Evolutionary conservation across 2,888 invertebrate species (phyloP), one percentile per base, ranked within the genome.

Genomic region (Coleophora deauratella): DNA sequence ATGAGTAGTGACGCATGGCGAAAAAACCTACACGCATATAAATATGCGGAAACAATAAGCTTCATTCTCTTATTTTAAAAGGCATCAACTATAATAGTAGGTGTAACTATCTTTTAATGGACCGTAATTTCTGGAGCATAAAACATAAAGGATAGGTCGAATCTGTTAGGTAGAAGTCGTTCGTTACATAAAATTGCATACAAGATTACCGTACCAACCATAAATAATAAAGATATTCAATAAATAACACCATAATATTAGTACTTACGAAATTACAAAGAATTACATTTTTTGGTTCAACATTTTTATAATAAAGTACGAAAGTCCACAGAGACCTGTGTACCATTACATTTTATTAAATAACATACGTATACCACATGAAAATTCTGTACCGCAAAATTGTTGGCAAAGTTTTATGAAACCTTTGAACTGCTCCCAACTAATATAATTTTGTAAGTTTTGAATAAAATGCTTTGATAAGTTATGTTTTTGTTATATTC

Each of bases 21-120:
- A 49, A 47, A 56, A 61, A 71, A 72, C 67, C 65, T 71, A 63
- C 67, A n/a, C n/a, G n/a, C n/a, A n/a, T 74, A 73, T 69, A 71
- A 77, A 80, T 72, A 72, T 70, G 65, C 66, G 62, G 69, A 72
- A 69, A 77, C 67, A 73, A 76, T 72, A 66, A 65, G 62, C 63
- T 55, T 40, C 54, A 47, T 59, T 57, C 60, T 69, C 62, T 53
- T 52, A 59, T 69, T 70, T 68, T 61, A 63, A 68, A 69, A 67
- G 64, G 58, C 61, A 55, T 55, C 60, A 58, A 55, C 62, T 55
- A 57, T 48, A 43, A 59, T 51, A 58, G 63, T 55, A 60, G 55
- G 63, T 66, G 70, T 63, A 72, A 64, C 72, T 62, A 70, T 69
- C 59, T n/a, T n/a, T 61, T 59, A 69, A 69, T 66, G 58, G 59